Evolutionary conservation across 35 echinoderm and acorn worm genomes (phyloP).

Genomic region (Diadema setosum): DNA sequence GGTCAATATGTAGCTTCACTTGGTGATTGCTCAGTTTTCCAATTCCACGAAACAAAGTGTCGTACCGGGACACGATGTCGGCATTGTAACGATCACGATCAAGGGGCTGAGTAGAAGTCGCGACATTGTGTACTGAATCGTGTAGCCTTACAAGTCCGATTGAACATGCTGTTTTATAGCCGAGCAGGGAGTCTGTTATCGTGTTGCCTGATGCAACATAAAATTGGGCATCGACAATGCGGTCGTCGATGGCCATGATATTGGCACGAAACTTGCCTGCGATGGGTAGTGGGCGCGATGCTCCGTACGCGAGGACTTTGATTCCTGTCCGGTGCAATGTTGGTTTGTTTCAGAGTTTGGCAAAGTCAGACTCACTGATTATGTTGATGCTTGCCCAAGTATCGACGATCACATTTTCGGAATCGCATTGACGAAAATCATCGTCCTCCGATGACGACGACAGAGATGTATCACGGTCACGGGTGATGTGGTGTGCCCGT

Average conservation of each 20-base stretch:
- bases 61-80: not conserved
- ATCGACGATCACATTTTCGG: not conserved
- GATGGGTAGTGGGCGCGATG: not conserved
- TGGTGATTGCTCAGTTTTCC: slow-evolving; percentile 35
- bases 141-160: not conserved
- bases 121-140: not conserved
- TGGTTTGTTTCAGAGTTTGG: not conserved
- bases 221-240: not conserved
- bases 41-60: slow-evolving; percentile 1
- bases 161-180: not conserved
- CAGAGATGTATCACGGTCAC: not conserved
- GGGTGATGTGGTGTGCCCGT: not conserved
- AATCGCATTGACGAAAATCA: not conserved
- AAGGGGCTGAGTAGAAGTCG: not conserved
- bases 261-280: not conserved
- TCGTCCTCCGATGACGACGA: not conserved
- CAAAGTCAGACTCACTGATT: not conserved
- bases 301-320: not conserved
- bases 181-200: not conserved
- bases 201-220: not conserved
- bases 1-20: slow-evolving; percentile 32
- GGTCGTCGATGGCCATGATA: not conserved
- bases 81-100: not conserved
- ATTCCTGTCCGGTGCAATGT: not conserved
- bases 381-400: not conserved